Base-by-base conservation (phyloP, 2,113 vertebrate species). In the Neofelis nebulosa region DNA sequence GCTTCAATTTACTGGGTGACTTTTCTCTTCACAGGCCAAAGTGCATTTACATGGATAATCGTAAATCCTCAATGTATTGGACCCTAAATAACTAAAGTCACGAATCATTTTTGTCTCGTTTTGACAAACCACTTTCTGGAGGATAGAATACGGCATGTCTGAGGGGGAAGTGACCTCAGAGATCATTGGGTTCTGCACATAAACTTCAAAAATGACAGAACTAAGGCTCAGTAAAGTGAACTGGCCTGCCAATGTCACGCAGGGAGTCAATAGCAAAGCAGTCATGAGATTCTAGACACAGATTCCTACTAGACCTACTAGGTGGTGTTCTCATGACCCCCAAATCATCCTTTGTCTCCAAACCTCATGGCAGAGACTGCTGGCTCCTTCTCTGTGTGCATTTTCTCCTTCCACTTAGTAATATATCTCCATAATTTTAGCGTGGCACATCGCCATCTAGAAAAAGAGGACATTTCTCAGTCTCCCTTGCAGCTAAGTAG, bases 1-100 rank as follows among this genome's bases (percentile, higher is more conserved):
- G 92, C 90, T 94, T 80, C 18, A 76, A 83, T 88, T 96, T 69
- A 38, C 83, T 41, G 80, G 19, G 11, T 50, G 89, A 14, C 41
- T 95, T 94, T 96, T 87, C 84, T 80, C 52, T 71, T 86, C 41
- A 66, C 36, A 92, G 55, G 68, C 36, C 80, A 81, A 89, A 87
- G 83, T 76, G 8, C 4, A 90, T 31, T 71, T 57, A 2, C 57
- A 33, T 4, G 31, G 65, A 82, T 19, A 27, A 85, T 15, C 81
- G 33, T 15, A 48, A 76, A 66, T 76, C 36, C 82, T 73, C 57
- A 48, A 48, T 19, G 31, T 27, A 80, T 36, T 86, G 50, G 91
- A 66, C 16, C 38, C 38, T 63, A 93, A 55, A 36, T 36, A 89
- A 73, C 9, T 50, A 61, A 74, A 94, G 29, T 52, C 57, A 57